A percentile compares a stretch with the other conserved stretches of the same genome.
phyloP scores from a whole-genome alignment of 1,140 invertebrate species.

The Melitaea cinxia region DNA sequence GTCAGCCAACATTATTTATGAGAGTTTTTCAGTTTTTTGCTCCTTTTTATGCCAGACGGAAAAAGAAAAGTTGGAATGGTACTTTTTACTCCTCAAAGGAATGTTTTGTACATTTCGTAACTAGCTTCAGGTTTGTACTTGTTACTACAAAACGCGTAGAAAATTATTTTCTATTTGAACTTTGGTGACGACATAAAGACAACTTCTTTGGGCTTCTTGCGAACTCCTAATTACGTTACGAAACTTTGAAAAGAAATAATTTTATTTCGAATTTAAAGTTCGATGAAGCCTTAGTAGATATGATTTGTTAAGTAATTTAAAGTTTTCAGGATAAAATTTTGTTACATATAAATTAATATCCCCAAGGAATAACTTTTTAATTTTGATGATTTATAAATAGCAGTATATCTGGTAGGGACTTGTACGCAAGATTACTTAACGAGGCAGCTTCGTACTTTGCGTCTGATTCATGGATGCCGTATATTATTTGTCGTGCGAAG shows the following conservation, averaged over 20 bases:
- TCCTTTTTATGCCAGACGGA: conserved; percentile 20
- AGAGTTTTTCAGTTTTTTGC: conserved; percentile 25
- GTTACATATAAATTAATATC: too few relatives aligned
- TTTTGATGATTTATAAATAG: too few relatives aligned
- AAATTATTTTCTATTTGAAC: not conserved
- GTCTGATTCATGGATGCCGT: not conserved
- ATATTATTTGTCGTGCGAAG: conserved; percentile 2
- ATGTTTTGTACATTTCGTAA: conserved; percentile 17
- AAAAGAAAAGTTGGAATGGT: conserved; percentile 24
- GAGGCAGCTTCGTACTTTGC: conserved; percentile 5
- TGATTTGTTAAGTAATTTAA: too few relatives aligned
- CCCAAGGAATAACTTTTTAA: too few relatives aligned
- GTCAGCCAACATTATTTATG: conserved; percentile 32
- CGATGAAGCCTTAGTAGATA: too few relatives aligned
- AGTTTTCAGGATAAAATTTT: too few relatives aligned
- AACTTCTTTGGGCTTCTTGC: not conserved
- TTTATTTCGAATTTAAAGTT: too few relatives aligned
- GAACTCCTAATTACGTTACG: not conserved
- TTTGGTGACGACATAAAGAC: not conserved
- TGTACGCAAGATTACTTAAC: conserved; percentile 8
- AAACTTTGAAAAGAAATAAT: not conserved
- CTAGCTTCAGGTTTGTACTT: conserved; percentile 4
- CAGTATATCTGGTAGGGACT: not conserved
- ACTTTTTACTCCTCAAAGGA: conserved; percentile 24
- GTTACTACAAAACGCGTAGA: not conserved